These are phyloP conservation scores for Carduelis carduelis DNA, from an alignment of 2,797 vertebrate species.

Conservation along the genomic window DNA sequence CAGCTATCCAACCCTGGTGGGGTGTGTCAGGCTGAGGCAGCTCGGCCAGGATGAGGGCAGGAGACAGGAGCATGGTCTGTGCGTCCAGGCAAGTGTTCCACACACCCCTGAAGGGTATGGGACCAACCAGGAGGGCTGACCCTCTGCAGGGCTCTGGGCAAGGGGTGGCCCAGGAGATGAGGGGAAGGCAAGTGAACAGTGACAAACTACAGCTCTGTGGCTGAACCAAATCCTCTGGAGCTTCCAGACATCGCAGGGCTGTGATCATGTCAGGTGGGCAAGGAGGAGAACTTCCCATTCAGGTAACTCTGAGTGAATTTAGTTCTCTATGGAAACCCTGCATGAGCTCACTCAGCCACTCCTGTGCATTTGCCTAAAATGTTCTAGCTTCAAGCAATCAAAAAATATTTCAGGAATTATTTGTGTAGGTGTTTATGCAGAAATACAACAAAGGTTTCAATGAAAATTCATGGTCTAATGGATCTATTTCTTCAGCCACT, in stretches of 20 bases:
- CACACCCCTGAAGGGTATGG: no score
- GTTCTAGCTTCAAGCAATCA: background rate
- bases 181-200: background rate
- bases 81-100: no score
- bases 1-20: fast-evolving
- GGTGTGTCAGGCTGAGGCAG: background rate
- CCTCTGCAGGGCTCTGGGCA: background rate
- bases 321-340: background rate
- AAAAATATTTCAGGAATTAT: background rate
- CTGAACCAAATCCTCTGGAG: background rate
- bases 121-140: background rate
- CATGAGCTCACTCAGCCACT: background rate
- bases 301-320: background rate
- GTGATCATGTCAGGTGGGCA: background rate
- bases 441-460: background rate
- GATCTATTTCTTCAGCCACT: background rate
- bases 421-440: background rate
- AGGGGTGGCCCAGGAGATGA: background rate
- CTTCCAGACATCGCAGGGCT: background rate
- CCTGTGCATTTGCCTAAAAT: background rate
- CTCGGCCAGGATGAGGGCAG: background rate
- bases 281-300: background rate
- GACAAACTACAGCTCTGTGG: background rate
- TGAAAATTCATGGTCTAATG: background rate
- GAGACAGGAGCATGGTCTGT: background rate